Evolutionary conservation across 2,888 invertebrate species (phyloP).

Genomic region (Reticulitermes lucifugus): DNA sequence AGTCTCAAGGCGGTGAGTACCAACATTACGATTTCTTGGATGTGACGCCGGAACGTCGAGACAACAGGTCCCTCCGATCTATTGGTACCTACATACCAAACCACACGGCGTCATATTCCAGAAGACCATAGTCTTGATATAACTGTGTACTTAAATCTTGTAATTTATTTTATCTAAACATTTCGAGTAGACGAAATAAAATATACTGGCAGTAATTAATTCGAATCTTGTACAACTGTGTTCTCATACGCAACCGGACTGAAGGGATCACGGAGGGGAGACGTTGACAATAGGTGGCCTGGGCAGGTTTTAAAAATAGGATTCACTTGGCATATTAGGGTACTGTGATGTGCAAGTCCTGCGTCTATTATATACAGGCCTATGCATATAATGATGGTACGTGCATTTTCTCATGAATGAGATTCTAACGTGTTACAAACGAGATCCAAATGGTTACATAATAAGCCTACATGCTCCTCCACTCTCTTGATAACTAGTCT

Average conservation of each 20-base stretch:
- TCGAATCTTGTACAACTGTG: too few species aligned
- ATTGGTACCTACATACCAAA: too few species aligned
- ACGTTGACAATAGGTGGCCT: not conserved
- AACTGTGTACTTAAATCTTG: too few species aligned
- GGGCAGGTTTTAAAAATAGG: conserved; percentile 12
- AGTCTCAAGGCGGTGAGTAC: too few species aligned
- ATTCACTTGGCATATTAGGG: not conserved
- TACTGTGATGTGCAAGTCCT: not conserved
- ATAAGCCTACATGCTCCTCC: not conserved
- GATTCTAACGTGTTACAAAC: conserved; percentile 46
- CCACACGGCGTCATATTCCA: too few species aligned
- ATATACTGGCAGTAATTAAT: too few species aligned
- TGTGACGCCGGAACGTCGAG: too few species aligned
- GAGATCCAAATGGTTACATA: conserved; percentile 50
- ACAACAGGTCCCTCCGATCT: too few species aligned
- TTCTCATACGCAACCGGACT: not conserved
- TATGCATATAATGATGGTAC: not conserved
- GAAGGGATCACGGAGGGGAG: not conserved
- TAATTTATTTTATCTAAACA: too few species aligned
- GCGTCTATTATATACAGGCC: not conserved
- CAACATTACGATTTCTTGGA: too few species aligned
- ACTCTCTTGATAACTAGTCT: not conserved
- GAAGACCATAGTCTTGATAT: too few species aligned
- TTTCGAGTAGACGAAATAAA: too few species aligned
- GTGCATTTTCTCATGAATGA: conserved; percentile 36